phyloP scores from a whole-genome alignment of 2,113 vertebrate genomes.

The Lepisosteus osseus region DNA sequence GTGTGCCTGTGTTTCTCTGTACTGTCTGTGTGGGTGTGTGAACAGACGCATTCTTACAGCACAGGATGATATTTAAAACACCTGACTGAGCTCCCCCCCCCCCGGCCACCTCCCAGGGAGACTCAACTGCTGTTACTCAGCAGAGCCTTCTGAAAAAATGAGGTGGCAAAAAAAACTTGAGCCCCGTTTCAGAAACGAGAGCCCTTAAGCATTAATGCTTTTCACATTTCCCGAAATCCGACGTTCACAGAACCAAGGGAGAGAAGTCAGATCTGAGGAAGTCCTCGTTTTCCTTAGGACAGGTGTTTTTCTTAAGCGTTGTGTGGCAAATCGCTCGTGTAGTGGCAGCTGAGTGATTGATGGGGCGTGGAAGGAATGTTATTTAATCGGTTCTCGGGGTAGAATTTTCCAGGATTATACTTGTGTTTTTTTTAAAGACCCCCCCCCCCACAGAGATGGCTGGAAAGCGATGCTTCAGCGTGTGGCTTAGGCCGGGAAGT shows the following conservation, averaged over 20 bases:
- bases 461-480: too few relatives aligned
- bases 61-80: too few relatives aligned
- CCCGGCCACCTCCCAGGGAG: too few relatives aligned
- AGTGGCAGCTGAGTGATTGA: constrained; percentile 72
- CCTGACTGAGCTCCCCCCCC: too few relatives aligned
- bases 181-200: too few relatives aligned
- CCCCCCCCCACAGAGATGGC: constrained; percentile 5
- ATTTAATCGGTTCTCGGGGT: constrained; percentile 75
- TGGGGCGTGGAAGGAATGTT: constrained; percentile 65
- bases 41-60: too few relatives aligned
- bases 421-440: constrained; percentile 21
- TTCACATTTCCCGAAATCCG: constrained; percentile 25
- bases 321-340: constrained; percentile 62
- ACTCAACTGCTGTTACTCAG: too few relatives aligned
- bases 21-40: too few relatives aligned
- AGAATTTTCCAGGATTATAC: constrained; percentile 63
- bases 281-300: constrained; percentile 7
- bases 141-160: constrained; percentile 8
- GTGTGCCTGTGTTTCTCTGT: too few relatives aligned
- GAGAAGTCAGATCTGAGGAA: constrained; percentile 55
- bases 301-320: constrained; percentile 54
- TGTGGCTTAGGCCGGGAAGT: background rate
- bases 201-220: too few relatives aligned
- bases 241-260: constrained; percentile 53
- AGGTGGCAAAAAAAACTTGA: background rate